Conservation (phyloP, 2,113 vertebrate genomes). For the Hippopotamus amphibius region DNA sequence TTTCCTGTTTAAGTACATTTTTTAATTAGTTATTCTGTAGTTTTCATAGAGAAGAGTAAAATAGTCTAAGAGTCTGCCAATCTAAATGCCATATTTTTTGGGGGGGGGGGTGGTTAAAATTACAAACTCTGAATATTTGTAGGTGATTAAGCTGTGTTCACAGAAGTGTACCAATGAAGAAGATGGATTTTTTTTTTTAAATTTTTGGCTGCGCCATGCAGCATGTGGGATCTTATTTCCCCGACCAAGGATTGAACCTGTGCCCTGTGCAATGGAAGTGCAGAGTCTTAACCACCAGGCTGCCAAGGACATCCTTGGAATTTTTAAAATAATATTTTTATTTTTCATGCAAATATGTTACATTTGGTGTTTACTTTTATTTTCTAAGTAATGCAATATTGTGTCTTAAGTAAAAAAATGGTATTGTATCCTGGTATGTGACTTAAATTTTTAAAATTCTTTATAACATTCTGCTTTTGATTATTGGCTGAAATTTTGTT, state of each 20-base stretch:
- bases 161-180: background rate
- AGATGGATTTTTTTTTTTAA: background rate
- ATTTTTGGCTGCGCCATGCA: too few relatives aligned
- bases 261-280: too few relatives aligned
- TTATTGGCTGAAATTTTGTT: conserved; percentile 5
- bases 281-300: too few relatives aligned
- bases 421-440: background rate
- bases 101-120: background rate
- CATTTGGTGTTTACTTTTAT: background rate
- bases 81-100: background rate
- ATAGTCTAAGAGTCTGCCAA: background rate
- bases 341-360: background rate
- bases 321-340: background rate
- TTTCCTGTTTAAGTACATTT: background rate
- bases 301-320: too few relatives aligned
- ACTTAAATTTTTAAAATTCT: conserved; percentile 30
- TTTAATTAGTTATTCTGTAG: background rate
- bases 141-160: background rate
- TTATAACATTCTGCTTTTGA: background rate
- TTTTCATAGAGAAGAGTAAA: conserved; percentile 9
- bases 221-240: too few relatives aligned
- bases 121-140: background rate
- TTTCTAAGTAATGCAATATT: conserved; percentile 18
- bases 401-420: background rate
- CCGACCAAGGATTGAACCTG: too few relatives aligned